A percentile compares a stretch with the other conserved stretches of the same genome.
Evolutionary conservation across 2,797 vertebrate species (phyloP).

Genomic region (Dendrocincla fuliginosa): DNA sequence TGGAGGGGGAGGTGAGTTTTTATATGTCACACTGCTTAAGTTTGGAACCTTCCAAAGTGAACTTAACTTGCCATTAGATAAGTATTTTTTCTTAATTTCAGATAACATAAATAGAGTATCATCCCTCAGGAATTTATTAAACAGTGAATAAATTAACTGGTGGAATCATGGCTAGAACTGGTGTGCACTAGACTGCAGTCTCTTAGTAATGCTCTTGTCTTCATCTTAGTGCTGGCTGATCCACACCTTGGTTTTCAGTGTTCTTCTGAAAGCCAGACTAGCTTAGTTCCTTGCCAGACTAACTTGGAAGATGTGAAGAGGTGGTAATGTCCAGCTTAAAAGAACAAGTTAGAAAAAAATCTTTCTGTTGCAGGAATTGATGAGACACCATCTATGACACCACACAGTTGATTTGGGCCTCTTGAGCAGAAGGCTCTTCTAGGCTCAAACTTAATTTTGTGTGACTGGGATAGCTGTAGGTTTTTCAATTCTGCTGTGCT

Average conservation of each 20-base stretch:
- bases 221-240: neutral
- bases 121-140: neutral
- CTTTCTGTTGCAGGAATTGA: neutral
- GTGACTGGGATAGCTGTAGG: neutral
- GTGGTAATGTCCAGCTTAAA: neutral
- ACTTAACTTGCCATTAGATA: neutral
- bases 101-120: neutral
- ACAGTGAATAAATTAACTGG: neutral
- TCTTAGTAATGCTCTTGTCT: neutral
- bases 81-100: neutral
- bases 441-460: neutral
- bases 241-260: neutral
- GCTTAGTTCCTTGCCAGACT: neutral
- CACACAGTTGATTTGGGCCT: neutral
- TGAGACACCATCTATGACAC: neutral
- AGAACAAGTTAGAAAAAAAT: neutral
- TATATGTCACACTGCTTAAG: fast-evolving
- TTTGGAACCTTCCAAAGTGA: neutral
- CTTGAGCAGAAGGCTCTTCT: neutral
- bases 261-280: neutral
- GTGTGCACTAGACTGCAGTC: neutral
- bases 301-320: neutral
- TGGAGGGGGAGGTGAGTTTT: constrained; percentile 84
- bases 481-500: neutral
- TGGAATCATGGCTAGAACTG: neutral